Conservation (phyloP, 1,140 invertebrate species). For the Melipona quadrifasciata region DNA sequence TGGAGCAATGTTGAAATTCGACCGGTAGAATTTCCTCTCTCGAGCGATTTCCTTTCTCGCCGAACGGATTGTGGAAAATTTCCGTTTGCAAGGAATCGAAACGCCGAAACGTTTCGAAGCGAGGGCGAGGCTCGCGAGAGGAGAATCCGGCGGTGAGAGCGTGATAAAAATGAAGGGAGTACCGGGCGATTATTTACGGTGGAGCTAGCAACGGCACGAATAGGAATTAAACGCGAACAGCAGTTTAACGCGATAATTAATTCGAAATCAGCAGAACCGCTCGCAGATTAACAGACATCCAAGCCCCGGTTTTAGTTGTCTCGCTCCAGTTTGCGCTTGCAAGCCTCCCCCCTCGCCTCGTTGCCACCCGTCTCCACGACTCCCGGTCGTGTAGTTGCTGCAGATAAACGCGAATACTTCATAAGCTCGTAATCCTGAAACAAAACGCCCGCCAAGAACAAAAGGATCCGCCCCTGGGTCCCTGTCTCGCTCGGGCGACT, state of each 20-base stretch:
- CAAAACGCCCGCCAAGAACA: conserved; percentile 71
- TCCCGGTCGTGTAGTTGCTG: conserved; percentile 47
- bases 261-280: conserved; percentile 42
- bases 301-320: conserved; percentile 9
- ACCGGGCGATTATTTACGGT: background rate
- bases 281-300: conserved; percentile 40
- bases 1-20: background rate
- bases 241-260: conserved; percentile 47
- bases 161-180: background rate
- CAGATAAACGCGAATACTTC: conserved; percentile 75
- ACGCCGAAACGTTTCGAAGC: background rate
- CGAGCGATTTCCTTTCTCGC: background rate
- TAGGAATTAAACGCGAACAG: conserved; percentile 26
- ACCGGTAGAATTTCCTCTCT: background rate
- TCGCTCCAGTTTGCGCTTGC: conserved; percentile 8
- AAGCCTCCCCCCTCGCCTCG: background rate
- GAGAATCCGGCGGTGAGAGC: too few species aligned
- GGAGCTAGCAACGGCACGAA: background rate
- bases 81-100: background rate
- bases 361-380: background rate
- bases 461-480: conserved; percentile 52
- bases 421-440: conserved; percentile 76
- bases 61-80: background rate
- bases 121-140: too few species aligned
- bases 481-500: background rate